Evolutionary conservation across 2,113 vertebrate genomes (phyloP).

Genomic region (Hoplias malabaricus): DNA sequence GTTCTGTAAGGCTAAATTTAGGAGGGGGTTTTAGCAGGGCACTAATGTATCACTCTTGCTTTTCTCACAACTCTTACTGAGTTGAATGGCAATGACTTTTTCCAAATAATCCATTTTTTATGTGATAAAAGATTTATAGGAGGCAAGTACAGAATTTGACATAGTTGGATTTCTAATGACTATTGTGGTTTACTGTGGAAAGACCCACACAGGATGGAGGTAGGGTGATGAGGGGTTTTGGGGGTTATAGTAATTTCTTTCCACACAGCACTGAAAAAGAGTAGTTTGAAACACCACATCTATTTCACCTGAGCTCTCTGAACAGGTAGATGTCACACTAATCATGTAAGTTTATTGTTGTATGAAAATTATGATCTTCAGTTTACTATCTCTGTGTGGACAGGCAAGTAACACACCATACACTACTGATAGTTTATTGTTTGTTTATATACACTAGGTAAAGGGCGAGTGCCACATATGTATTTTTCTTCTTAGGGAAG

Average conservation of each 20-base stretch:
- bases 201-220: neutral
- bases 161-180: neutral
- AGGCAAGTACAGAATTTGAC: neutral
- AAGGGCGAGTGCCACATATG: too few relatives aligned
- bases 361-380: neutral
- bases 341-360: neutral
- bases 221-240: too few relatives aligned
- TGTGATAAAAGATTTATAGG: neutral
- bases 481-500: too few relatives aligned
- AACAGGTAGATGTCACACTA: neutral
- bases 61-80: neutral
- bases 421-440: too few relatives aligned
- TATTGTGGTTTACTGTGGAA: neutral
- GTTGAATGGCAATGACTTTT: neutral
- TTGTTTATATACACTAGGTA: too few relatives aligned
- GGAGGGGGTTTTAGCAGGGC: neutral
- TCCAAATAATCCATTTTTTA: neutral
- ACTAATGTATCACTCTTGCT: neutral
- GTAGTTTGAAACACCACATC: neutral
- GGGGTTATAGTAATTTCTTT: too few relatives aligned
- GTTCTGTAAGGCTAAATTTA: conserved; percentile 34
- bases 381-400: too few relatives aligned
- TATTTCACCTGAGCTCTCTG: neutral
- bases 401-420: too few relatives aligned
- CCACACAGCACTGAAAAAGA: neutral